Percentiles rank a stretch among this genome's conserved stretches.
Conservation (phyloP, 2,888 invertebrate species). For the Drosophila siamana region DNA sequence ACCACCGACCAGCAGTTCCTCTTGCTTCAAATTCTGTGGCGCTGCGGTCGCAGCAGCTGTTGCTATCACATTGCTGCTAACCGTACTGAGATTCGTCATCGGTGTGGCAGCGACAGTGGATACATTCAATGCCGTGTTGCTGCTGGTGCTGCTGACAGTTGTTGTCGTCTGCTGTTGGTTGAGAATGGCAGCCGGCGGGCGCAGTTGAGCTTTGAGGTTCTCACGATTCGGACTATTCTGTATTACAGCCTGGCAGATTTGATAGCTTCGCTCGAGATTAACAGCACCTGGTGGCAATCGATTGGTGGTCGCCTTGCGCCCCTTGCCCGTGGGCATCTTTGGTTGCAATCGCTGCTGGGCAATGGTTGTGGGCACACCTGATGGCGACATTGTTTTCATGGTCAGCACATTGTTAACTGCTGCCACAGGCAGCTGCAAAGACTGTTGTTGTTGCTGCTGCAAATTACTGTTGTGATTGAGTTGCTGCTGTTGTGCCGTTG, state of each 20-base stretch:
- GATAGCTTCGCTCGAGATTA: conserved; percentile 96
- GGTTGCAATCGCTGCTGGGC: conserved; percentile 83
- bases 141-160: conserved; percentile 54
- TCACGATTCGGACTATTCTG: conserved; percentile 97
- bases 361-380: conserved; percentile 84
- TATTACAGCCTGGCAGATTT: conserved; percentile 96
- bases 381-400: conserved; percentile 83
- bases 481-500: conserved; percentile 21
- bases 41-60: conserved; percentile 69
- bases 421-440: conserved; percentile 74
- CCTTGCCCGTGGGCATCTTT: conserved; percentile 84
- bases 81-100: conserved; percentile 59
- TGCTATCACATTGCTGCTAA: conserved; percentile 40
- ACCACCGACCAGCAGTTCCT: conserved; percentile 62
- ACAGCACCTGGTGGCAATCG: conserved; percentile 95
- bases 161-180: conserved; percentile 61
- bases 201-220: conserved; percentile 93
- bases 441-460: conserved; percentile 55
- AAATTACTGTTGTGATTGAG: conserved; percentile 63
- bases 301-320: conserved; percentile 86
- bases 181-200: conserved; percentile 93
- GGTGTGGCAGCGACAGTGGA: conserved; percentile 71
- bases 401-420: conserved; percentile 82
- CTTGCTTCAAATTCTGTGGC: conserved; percentile 74
- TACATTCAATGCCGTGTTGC: conserved; percentile 58